Conservation (phyloP, 2,797 vertebrate genomes). For the Spinus pinus region DNA sequence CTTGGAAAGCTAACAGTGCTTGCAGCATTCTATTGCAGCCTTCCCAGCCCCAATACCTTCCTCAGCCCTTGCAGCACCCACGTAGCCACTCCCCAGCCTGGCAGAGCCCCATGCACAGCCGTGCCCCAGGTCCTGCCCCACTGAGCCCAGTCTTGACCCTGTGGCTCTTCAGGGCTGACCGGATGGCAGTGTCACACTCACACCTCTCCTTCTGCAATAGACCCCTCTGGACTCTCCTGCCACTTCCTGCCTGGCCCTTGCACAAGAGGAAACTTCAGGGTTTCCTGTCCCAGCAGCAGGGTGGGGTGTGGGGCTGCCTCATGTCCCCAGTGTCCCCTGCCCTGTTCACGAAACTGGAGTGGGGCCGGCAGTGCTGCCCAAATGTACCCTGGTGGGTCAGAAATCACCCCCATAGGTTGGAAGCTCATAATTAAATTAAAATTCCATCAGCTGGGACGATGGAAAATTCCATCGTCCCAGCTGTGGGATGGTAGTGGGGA, state of each 20-base stretch:
- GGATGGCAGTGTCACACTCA: not conserved
- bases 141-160: not conserved
- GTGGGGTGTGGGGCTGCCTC: not conserved
- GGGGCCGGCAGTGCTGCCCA: accelerated
- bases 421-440: not conserved
- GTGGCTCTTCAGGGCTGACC: accelerated
- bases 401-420: not conserved
- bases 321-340: accelerated
- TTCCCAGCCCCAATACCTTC: not conserved
- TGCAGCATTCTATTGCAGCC: not conserved
- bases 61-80: not conserved
- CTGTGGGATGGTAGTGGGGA: not conserved
- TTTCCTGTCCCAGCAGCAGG: not conserved
- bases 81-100: not conserved
- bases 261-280: not conserved
- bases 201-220: not conserved
- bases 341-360: accelerated
- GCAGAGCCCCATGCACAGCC: not conserved
- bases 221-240: not conserved
- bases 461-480: too few species aligned
- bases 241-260: not conserved
- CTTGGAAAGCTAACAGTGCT: accelerated
- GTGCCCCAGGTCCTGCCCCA: not conserved
- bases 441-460: not conserved
- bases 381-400: not conserved